These are phyloP conservation scores for Pachyseris speciosa DNA, from an alignment of 64 coral and sea anemone genomes.

Conservation along the genomic window DNA sequence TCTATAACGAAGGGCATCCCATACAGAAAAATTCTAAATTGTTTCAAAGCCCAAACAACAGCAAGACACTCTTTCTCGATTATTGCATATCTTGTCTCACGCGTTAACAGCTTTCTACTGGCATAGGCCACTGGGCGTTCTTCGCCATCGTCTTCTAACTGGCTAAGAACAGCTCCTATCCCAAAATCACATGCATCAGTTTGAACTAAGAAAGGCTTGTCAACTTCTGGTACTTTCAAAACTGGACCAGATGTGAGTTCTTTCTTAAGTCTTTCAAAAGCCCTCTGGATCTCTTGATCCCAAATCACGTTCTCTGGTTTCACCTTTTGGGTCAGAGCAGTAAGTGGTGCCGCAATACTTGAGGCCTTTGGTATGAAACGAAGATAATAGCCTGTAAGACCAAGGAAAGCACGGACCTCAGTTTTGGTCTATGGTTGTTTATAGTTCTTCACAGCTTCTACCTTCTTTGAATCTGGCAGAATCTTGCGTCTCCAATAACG, in stretches of 20 bases:
- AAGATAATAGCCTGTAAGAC: slow-evolving; percentile 15
- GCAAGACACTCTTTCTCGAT: slow-evolving; percentile 65
- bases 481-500: slow-evolving; percentile 19
- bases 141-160: background rate
- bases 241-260: background rate
- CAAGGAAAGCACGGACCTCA: slow-evolving; percentile 9
- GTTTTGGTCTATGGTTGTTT: background rate
- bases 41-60: slow-evolving; percentile 4
- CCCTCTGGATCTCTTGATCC: background rate
- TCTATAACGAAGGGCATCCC: slow-evolving; percentile 27
- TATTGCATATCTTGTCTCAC: slow-evolving; percentile 20
- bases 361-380: slow-evolving; percentile 3
- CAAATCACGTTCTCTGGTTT: background rate
- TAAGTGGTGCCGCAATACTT: background rate
- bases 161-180: background rate
- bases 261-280: background rate
- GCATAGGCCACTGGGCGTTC: slow-evolving; percentile 2
- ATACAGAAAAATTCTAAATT: slow-evolving; percentile 30
- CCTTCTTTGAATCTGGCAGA: background rate
- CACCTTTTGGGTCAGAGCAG: slow-evolving; percentile 11
- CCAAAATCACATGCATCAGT: slow-evolving; percentile 36
- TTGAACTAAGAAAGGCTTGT: slow-evolving; percentile 9
- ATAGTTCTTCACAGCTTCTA: background rate
- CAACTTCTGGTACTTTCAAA: background rate
- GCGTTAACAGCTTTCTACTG: slow-evolving; percentile 9